Conservation (phyloP, 92 coral and sea anemone genomes). For the Epizoanthus scotinus region DNA sequence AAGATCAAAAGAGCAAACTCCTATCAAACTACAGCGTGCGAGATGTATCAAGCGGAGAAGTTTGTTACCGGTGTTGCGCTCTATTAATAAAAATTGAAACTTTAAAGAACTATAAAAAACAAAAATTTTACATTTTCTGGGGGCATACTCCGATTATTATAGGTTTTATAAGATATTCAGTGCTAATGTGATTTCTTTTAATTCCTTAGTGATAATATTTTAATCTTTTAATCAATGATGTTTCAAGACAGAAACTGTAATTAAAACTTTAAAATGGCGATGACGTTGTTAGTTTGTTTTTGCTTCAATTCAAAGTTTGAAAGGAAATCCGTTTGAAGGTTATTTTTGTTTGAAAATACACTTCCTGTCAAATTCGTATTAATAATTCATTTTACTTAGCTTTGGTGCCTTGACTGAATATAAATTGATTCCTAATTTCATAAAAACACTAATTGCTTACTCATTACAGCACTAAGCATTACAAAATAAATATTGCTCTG, state of each 20-base stretch:
- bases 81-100: slow-evolving; percentile 31
- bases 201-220: slow-evolving; percentile 61
- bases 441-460: slow-evolving; percentile 79
- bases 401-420: slow-evolving; percentile 80
- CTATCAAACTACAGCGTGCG: slow-evolving; percentile 40
- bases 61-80: not conserved
- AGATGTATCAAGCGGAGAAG: not conserved
- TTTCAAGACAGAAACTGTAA: slow-evolving; percentile 67
- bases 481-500: slow-evolving; percentile 62
- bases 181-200: slow-evolving; percentile 58
- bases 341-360: slow-evolving; percentile 72
- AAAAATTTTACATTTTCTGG: slow-evolving; percentile 30
- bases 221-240: slow-evolving; percentile 82
- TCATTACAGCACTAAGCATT: slow-evolving; percentile 72
- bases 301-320: slow-evolving; percentile 62
- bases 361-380: slow-evolving; percentile 70
- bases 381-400: slow-evolving; percentile 63
- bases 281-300: slow-evolving; percentile 60
- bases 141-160: slow-evolving; percentile 31
- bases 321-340: slow-evolving; percentile 69
- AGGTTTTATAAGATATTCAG: slow-evolving; percentile 23
- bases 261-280: slow-evolving; percentile 77
- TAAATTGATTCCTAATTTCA: slow-evolving; percentile 94
- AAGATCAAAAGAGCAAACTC: slow-evolving; percentile 75
- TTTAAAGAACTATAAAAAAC: slow-evolving; percentile 31